Conservation (phyloP, 64 coral and sea anemone species). For the Anthopleura sola region DNA sequence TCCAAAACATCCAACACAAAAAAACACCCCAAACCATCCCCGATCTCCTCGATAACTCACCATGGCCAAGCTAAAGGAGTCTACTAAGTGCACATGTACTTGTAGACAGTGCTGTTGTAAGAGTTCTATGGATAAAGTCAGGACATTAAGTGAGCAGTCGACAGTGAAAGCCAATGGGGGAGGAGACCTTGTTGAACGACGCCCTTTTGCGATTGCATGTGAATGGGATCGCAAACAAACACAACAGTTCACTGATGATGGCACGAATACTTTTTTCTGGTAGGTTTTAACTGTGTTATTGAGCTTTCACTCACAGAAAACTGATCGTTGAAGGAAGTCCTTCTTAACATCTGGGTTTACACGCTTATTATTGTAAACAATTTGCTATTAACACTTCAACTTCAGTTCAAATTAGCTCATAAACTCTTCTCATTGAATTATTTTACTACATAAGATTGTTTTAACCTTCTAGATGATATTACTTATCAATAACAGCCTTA, state of each 20-base stretch:
- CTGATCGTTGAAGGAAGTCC: no score
- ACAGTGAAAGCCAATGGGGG: constrained; percentile 19
- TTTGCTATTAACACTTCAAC: no score
- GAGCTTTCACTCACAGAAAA: not conserved
- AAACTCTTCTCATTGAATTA: no score
- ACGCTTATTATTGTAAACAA: no score
- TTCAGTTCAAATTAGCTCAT: no score
- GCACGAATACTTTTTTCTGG: constrained; percentile 95
- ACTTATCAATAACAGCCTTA: no score
- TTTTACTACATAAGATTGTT: no score
- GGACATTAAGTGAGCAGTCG: not conserved
- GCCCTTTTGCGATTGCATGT: constrained; percentile 72
- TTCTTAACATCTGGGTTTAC: no score
- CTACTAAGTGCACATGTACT: not conserved
- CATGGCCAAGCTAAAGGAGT: constrained; percentile 23
- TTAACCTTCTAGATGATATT: no score
- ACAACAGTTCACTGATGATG: constrained; percentile 86
- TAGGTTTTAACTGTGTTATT: not conserved
- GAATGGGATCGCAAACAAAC: constrained; percentile 87
- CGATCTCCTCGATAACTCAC: not conserved
- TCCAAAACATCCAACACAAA: not conserved
- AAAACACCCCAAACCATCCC: not conserved
- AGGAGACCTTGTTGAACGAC: constrained; percentile 9
- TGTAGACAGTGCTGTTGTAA: constrained; percentile 18
- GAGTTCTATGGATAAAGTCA: not conserved